Evolutionary conservation across 1,140 invertebrate genomes (phyloP), one percentile per base, ranked within the genome.

Genomic region (Steinernema khuongi): DNA sequence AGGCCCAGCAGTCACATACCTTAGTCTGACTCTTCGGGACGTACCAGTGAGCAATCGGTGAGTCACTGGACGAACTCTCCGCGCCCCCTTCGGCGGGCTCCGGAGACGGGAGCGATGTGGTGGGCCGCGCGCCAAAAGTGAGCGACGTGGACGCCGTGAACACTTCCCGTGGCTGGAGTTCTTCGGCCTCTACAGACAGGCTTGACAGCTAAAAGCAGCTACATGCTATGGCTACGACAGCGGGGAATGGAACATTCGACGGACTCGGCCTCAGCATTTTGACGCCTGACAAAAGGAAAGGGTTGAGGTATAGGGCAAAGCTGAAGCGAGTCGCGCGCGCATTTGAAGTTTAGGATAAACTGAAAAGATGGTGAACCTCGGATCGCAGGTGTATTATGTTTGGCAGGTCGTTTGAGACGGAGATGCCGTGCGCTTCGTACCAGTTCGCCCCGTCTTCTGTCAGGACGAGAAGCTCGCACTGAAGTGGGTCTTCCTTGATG

Each of bases 401-500:
- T 1, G 77, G 73, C 28, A 79, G 68, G 28, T 79, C 68, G 36
- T 67, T 50, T 14, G 72, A 72, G 44, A 79, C 70, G 22, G 22
- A 33, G 74, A 90, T 88, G 85, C 90, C 90, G 78, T 89, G 88
- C 33, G 90, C 88, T 83, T 90, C 90, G 86, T 90, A 92, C 86
- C 90, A 89, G 81, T 89, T 87, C 85, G 94, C 90, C 79, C 92
- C 89, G 81, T 91, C 89, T 17, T 90, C 87, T 85, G 93, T 92
- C 22, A 93, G 89, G 44, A 98, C 93, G 66, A 97, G 88, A 44
- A 98, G 87, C 80, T 91, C 91, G 0, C 94, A 94, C 86, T 95
- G 92, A 74, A 91, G 90, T 0, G 91, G 87, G 72, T 92, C 89
- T 19, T 91, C 90, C 87, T 96, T 79, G 70, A 80, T 79, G 26